Evolutionary conservation across 2,797 vertebrate genomes (phyloP).

Genomic region (Fundulus diaphanus): DNA sequence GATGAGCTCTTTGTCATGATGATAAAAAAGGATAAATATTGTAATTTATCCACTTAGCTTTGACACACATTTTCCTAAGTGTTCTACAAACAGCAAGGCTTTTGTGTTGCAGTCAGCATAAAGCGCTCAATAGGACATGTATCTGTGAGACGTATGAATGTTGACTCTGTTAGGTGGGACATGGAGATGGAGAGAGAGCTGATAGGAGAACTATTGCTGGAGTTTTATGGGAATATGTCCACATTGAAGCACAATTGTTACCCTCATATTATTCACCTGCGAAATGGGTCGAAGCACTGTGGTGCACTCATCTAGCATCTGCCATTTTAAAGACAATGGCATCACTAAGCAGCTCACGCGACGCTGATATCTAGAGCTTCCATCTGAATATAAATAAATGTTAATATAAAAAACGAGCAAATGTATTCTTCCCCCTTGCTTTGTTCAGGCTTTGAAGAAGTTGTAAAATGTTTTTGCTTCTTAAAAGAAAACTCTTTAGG

Average conservation of each 20-base stretch:
- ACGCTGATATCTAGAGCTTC: neutral
- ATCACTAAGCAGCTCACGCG: slow-evolving; percentile 5
- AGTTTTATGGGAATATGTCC: slow-evolving; percentile 57
- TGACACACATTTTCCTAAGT: slow-evolving; percentile 29
- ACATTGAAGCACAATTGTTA: slow-evolving; percentile 71
- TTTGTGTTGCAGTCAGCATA: slow-evolving; percentile 39
- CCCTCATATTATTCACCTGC: slow-evolving; percentile 68
- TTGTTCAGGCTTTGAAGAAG: neutral
- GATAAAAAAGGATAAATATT: slow-evolving; percentile 22
- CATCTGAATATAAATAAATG: neutral
- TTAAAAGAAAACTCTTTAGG: neutral
- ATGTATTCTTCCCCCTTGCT: neutral
- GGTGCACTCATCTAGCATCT: slow-evolving; percentile 36
- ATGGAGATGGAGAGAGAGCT: slow-evolving; percentile 45
- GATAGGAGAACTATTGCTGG: slow-evolving; percentile 58
- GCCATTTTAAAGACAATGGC: slow-evolving; percentile 27
- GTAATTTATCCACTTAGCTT: slow-evolving; percentile 15
- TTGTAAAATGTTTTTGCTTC: neutral
- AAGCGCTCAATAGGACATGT: slow-evolving; percentile 28
- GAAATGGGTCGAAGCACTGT: slow-evolving; percentile 60
- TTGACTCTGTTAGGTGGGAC: slow-evolving; percentile 56
- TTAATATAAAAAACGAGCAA: neutral
- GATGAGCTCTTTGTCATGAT: neutral
- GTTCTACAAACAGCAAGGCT: slow-evolving; percentile 43
- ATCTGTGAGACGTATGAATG: slow-evolving; percentile 33